Percentiles rank a stretch among this genome's conserved stretches.
These are phyloP conservation scores for Sclerodermus sp. DNA, from an alignment of 2,888 invertebrate genomes.

Conservation along the genomic window DNA sequence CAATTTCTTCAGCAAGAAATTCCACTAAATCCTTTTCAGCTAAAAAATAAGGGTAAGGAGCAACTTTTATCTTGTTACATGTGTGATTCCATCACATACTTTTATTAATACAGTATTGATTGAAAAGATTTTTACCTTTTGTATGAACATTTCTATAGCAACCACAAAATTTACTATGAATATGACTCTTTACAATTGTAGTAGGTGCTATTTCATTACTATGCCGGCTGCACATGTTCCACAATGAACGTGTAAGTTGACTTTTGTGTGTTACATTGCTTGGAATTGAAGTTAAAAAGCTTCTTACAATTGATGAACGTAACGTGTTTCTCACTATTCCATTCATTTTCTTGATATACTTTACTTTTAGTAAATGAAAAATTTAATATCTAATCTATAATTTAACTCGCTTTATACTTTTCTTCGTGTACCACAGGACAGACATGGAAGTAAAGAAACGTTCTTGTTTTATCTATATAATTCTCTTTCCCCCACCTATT, in stretches of 20 bases:
- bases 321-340: conserved; percentile 68
- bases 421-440: too few species aligned
- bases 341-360: conserved; percentile 64
- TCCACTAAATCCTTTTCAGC: conserved; percentile 86
- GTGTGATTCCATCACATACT: too few species aligned
- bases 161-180: conserved; percentile 60
- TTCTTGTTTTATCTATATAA: too few species aligned
- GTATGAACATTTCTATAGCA: conserved; percentile 70
- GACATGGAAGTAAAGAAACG: too few species aligned
- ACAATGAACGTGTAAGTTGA: conserved; percentile 71
- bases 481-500: too few species aligned
- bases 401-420: too few species aligned
- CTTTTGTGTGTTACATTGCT: conserved; percentile 61
- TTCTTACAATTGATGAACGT: conserved; percentile 56
- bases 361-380: not conserved
- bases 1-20: conserved; percentile 91
- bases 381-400: too few species aligned
- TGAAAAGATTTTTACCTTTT: conserved; percentile 63
- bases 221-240: conserved; percentile 68
- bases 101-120: too few species aligned
- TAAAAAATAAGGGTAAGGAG: conserved; percentile 54
- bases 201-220: conserved; percentile 37
- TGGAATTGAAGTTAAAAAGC: conserved; percentile 54
- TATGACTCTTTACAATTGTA: conserved; percentile 51
- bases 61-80: too few species aligned